A percentile compares a stretch with the other conserved stretches of the same genome.
phyloP scores from a whole-genome alignment of 2,113 vertebrate genomes.

The Genyomyrus donnyi region DNA sequence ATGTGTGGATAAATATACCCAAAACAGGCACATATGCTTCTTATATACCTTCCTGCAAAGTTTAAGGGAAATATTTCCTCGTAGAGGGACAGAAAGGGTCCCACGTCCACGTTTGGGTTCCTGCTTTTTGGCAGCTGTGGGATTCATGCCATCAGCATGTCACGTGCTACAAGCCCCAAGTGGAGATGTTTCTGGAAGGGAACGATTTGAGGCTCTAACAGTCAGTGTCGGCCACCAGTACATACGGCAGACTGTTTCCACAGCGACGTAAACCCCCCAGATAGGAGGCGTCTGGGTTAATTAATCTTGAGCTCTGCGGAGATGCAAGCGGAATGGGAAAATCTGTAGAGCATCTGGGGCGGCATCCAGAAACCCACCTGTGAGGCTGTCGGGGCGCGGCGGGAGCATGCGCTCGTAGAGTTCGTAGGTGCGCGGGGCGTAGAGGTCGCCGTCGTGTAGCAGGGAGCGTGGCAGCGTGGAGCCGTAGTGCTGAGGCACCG shows the following conservation, averaged over 20 bases:
- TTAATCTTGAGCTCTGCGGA: neutral
- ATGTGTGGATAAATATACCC: neutral
- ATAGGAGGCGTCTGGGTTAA: neutral
- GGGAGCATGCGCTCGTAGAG: constrained; percentile 88
- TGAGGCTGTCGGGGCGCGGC: constrained; percentile 79
- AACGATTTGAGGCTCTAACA: neutral
- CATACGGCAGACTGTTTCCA: neutral
- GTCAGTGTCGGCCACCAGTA: neutral
- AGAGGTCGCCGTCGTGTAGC: constrained; percentile 69
- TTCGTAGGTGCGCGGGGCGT: constrained; percentile 75
- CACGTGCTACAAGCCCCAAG: neutral
- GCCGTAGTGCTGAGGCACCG: constrained; percentile 83
- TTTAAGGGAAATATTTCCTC: neutral
- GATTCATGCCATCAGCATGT: neutral
- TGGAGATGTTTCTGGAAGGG: neutral
- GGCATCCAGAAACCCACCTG: constrained; percentile 50
- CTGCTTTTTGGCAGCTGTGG: neutral
- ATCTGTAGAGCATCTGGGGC: neutral
- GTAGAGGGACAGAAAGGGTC: neutral
- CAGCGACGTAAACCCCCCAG: neutral
- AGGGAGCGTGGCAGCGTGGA: constrained; percentile 72
- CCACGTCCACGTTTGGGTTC: neutral
- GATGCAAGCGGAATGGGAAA: neutral
- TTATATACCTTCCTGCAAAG: neutral
- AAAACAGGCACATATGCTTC: neutral